Evolutionary conservation across 2,113 vertebrate species (phyloP), one percentile per base, ranked within the genome.

Genomic region (Crocuta crocuta): DNA sequence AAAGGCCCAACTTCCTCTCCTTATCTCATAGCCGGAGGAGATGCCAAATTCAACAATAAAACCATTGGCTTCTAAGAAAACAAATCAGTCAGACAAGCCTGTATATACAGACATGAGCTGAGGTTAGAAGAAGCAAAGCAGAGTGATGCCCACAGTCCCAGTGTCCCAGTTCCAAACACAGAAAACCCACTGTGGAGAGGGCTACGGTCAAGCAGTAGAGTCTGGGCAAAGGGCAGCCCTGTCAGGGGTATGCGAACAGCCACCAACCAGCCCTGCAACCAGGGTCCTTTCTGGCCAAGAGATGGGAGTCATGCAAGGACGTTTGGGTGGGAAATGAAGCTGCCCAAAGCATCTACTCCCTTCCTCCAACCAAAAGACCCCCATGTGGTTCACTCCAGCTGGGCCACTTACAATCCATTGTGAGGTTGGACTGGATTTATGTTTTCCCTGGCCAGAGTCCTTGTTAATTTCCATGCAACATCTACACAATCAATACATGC

Each of bases 1-100:
- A 55, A 68, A 94, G 66, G n/a, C 91, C 83, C 66, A 61, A 33
- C 74, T 89, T 83, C 45, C 89, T 89, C 88, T 94, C 70, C 35
- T 83, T 73, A 93, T 85, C 68, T 92, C 39, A 50, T 3, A 71
- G 93, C 53, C 53, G 1, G 15, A 88, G 8, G 48, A 87, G 84
- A 79, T n/a, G 71, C 93, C 97, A 93, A 70, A 79, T 33, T 48
- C 89, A 83, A 89, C 71, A 78, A 43, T 12, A 61, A 66, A 66
- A 5, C 35, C 28, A 24, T 1, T 5, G 8, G 10, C 65, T 70
- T 82, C 70, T 71, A 79, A 86, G 85, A 81, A 96, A 91, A 93
- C 33, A 61, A 33, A 50, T 61, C 65, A 28, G 39, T 58, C 65
- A 70, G 33, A 73, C 28, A 39, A 82, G 35, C n/a, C 31, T 50